These are phyloP conservation scores for Leptatherina wallacei DNA, from an alignment of 2,797 vertebrate genomes.

Conservation along the genomic window DNA sequence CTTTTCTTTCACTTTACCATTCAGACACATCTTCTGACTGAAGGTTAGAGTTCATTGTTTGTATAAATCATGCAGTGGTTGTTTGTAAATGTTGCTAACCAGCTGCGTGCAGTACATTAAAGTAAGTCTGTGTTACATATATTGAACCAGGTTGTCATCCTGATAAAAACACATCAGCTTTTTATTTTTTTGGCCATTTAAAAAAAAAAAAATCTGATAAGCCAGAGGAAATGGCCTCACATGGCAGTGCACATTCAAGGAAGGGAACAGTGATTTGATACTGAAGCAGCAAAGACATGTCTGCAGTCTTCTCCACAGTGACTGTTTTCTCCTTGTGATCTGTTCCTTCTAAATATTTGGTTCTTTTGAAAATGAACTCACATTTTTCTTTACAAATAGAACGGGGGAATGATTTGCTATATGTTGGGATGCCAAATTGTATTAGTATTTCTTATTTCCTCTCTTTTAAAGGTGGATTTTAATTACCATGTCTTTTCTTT, in stretches of 20 bases:
- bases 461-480: neutral
- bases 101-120: neutral
- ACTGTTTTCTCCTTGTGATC: neutral
- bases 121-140: neutral
- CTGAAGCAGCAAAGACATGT: slow-evolving; percentile 21
- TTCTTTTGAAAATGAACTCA: slow-evolving; percentile 17
- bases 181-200: slow-evolving; percentile 40
- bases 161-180: neutral
- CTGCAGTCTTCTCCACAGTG: slow-evolving; percentile 16
- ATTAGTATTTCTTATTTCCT: neutral
- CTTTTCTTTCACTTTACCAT: slow-evolving; percentile 10
- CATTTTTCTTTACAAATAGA: slow-evolving; percentile 3
- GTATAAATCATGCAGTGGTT: slow-evolving; percentile 57
- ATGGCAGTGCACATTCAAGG: slow-evolving; percentile 42
- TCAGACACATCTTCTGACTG: slow-evolving; percentile 27
- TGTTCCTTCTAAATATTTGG: slow-evolving; percentile 9
- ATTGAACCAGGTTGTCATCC: neutral
- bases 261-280: slow-evolving; percentile 51
- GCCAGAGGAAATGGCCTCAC: slow-evolving; percentile 54
- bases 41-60: slow-evolving; percentile 41
- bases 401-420: neutral
- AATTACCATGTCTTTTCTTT: too few relatives aligned
- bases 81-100: slow-evolving; percentile 16
- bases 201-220: slow-evolving; percentile 67
- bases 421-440: neutral